Percentiles rank a stretch among this genome's conserved stretches.
These are phyloP conservation scores for Oreochromis mossambicus DNA, from an alignment of 2,797 vertebrate species.

Conservation along the genomic window DNA sequence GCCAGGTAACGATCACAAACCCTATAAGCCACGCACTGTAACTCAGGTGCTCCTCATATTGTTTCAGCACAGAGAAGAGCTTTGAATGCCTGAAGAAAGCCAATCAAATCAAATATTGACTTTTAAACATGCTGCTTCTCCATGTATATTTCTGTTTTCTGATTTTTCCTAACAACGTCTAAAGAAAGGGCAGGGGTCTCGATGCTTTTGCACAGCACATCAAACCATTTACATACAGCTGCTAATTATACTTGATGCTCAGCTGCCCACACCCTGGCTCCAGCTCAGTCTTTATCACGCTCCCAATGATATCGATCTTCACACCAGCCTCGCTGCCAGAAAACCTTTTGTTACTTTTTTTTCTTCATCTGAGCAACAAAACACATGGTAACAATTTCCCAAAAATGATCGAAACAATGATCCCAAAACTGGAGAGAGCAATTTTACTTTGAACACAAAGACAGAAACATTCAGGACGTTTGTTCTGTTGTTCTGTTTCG, in stretches of 20 bases:
- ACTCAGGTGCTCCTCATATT: background rate
- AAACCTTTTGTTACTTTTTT: background rate
- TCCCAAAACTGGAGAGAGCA: background rate
- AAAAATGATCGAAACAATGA: accelerated
- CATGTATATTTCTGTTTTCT: background rate
- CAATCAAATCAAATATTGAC: background rate
- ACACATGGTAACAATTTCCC: background rate
- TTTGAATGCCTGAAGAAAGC: background rate
- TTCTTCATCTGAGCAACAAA: background rate
- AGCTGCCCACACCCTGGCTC: background rate
- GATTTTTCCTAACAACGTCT: background rate
- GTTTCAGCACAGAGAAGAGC: background rate
- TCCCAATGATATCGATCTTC: background rate
- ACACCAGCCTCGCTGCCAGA: background rate
- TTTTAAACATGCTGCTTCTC: background rate
- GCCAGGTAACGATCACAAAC: slow-evolving; percentile 79
- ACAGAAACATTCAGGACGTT: background rate
- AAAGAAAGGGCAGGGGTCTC: background rate
- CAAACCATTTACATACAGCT: background rate
- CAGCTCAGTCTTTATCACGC: background rate
- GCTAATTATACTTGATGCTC: background rate
- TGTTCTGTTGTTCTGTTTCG: background rate
- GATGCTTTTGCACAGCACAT: background rate
- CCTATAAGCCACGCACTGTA: background rate
- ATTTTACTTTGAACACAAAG: background rate